Evolutionary conservation across 2,888 invertebrate species (phyloP), one percentile per base, ranked within the genome.

Genomic region (Scaptomyza polygonia): DNA sequence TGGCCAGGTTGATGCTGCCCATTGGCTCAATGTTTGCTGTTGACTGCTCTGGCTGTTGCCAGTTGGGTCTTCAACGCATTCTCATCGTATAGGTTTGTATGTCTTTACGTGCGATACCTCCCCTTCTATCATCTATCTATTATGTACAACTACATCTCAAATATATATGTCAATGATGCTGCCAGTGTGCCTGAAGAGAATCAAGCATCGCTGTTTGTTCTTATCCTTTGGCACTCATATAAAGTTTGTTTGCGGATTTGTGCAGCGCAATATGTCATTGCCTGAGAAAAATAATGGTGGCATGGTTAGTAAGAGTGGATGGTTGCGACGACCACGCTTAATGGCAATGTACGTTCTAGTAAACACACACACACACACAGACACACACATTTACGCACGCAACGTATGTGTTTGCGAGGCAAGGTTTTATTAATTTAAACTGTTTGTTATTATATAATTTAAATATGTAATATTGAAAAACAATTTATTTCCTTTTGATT

Each of bases 201-300:
- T 43, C 53, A 57, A 69, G 69, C 72, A 9, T 39, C 39, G 57
- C 66, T 86, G 83, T 81, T 84, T 83, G 86, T 84, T 83, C 82
- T 78, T 83, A 83, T 83, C 82, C 82, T 86, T 83, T 83, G 82
- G 84, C 76, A 83, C 82, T 83, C 82, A 83, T 83, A 83, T 83
- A 83, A 79, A 86, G 86, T 85, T 85, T 87, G 85, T 85, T 87
- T 86, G 87, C 87, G 85, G 86, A 86, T 86, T 88, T 86, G 82
- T 86, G 82, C 85, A 80, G 79, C 67, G 85, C 86, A 88, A 88
- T 88, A 86, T 86, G 86, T 86, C 86, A 88, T 82, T 88, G 80
- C 76, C 70, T 78, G 70, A 61, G 78, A 6, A n/a, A 6, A 34
- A 5, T n/a, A 2, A 14, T 11, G n/a, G n/a, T 34, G 36, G 14